Evolutionary conservation across 2,113 vertebrate genomes (phyloP).

Genomic region (Nettapus auritus): DNA sequence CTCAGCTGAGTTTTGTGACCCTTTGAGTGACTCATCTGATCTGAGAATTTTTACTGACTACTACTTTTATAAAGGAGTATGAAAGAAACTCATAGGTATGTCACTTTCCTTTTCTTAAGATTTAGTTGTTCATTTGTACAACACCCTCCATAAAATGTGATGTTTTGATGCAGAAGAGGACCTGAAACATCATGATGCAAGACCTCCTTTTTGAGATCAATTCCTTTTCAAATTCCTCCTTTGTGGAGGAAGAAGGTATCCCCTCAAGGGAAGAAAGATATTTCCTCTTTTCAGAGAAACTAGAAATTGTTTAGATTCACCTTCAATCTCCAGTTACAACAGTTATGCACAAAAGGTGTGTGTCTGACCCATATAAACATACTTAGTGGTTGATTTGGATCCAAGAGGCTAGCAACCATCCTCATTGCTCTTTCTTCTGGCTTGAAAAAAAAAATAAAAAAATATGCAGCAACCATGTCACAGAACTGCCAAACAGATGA

Average conservation of each 20-base stretch:
- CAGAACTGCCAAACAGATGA: background rate
- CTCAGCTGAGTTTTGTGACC: background rate
- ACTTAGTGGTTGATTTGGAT: background rate
- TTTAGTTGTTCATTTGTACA: background rate
- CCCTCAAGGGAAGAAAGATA: background rate
- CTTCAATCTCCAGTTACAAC: background rate
- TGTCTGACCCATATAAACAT: fast-evolving
- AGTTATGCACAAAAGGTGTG: background rate
- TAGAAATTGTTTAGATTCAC: background rate
- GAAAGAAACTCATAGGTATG: background rate
- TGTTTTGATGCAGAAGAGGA: background rate
- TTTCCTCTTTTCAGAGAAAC: background rate
- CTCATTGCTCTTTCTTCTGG: background rate
- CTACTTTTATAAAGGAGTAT: background rate
- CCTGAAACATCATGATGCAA: background rate
- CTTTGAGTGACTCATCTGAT: background rate
- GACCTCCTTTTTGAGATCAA: background rate
- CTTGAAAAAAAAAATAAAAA: background rate
- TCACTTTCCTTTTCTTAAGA: background rate
- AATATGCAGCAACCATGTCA: fast-evolving
- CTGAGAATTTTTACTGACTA: background rate
- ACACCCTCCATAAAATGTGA: background rate
- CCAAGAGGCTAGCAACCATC: background rate
- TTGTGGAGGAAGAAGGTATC: background rate
- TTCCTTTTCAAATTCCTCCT: background rate